phyloP scores from a whole-genome alignment of 2,797 vertebrate species.

The Peromyscus attwateri region DNA sequence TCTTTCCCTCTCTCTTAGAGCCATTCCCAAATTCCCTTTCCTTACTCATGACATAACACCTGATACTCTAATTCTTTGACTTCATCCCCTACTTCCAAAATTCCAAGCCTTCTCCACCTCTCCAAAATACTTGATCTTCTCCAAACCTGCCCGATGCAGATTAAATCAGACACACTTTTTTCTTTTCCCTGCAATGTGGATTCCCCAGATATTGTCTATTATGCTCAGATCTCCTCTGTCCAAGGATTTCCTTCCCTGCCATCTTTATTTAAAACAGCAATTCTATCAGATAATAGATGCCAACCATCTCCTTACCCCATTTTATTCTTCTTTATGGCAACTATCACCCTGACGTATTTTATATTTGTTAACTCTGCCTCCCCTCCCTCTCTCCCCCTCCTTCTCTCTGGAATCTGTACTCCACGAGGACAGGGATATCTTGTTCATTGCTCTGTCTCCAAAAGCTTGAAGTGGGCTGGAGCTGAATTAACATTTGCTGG shows the following conservation, averaged over 20 bases:
- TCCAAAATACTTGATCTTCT: neutral
- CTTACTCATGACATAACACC: neutral
- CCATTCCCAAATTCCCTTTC: neutral
- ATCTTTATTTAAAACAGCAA: neutral
- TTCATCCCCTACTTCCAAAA: neutral
- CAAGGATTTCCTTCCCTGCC: neutral
- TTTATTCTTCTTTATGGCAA: neutral
- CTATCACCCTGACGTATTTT: neutral
- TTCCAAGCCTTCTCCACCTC: rapidly evolving
- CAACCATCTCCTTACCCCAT: neutral
- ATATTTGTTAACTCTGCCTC: neutral
- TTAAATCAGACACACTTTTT: neutral
- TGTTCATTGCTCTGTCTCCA: neutral
- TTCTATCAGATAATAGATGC: neutral
- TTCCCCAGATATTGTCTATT: no score
- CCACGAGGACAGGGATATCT: neutral
- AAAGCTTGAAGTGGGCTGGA: neutral
- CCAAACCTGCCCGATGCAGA: neutral
- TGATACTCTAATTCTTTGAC: neutral
- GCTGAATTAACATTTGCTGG: neutral
- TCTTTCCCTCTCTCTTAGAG: neutral
- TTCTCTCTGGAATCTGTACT: neutral
- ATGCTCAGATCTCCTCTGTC: neutral
- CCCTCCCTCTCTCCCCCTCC: no score
- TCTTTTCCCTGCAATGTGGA: neutral